Evolutionary conservation across 2,113 vertebrate species (phyloP).

Genomic region (Epinephelus fuscoguttatus): DNA sequence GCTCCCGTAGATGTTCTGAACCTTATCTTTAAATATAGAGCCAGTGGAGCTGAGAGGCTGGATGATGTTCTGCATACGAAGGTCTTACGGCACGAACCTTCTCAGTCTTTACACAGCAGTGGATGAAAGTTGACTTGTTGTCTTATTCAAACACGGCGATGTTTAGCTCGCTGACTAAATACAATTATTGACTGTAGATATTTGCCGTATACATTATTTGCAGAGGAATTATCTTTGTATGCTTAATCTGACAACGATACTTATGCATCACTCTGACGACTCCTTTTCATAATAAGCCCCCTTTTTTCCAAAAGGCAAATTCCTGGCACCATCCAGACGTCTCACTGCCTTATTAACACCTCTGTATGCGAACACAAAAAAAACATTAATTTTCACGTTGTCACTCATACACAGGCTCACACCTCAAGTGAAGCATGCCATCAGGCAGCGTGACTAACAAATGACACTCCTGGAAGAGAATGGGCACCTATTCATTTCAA

Average conservation of each 20-base stretch:
- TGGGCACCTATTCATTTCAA: constrained; percentile 65
- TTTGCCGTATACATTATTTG: constrained; percentile 47
- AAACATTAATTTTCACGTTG: constrained; percentile 66
- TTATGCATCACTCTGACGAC: constrained; percentile 40
- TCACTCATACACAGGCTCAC: constrained; percentile 62
- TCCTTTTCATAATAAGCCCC: constrained; percentile 38
- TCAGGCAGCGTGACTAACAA: constrained; percentile 67
- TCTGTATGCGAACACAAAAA: constrained; percentile 64
- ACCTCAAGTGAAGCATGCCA: constrained; percentile 58
- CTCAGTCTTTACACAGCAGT: background rate
- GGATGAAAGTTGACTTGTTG: constrained; percentile 24
- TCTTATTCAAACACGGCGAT: constrained; percentile 35
- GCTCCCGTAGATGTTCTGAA: constrained; percentile 24
- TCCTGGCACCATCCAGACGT: constrained; percentile 57
- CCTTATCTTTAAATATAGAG: constrained; percentile 42
- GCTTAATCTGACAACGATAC: constrained; percentile 66
- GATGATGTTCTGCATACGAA: constrained; percentile 5
- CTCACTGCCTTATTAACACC: constrained; percentile 66
- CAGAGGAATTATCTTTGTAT: constrained; percentile 39
- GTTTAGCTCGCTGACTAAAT: constrained; percentile 38
- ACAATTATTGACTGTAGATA: constrained; percentile 28
- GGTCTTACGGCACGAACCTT: background rate
- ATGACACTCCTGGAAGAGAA: constrained; percentile 64
- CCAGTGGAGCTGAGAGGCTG: constrained; percentile 8
- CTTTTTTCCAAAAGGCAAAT: constrained; percentile 35